A percentile compares a stretch with the other conserved stretches of the same genome.
These are phyloP conservation scores for Drosophila siamana DNA, from an alignment of 2,888 invertebrate genomes.

Conservation along the genomic window DNA sequence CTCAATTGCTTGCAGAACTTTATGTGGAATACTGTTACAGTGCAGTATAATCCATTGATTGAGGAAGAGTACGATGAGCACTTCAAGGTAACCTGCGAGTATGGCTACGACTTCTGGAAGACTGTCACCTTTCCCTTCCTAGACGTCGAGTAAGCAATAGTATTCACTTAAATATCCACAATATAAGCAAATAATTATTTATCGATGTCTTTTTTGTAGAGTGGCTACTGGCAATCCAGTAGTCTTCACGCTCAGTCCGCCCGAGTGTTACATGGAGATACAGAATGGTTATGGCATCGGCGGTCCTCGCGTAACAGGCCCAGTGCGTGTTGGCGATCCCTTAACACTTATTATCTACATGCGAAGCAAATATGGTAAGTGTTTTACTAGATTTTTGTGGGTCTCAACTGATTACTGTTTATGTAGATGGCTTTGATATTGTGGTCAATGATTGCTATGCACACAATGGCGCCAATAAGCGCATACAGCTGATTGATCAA, in stretches of 20 bases:
- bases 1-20: conserved; percentile 92
- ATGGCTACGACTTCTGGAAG: conserved; percentile 98
- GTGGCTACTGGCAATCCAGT: conserved; percentile 98
- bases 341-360: conserved; percentile 96
- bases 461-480: conserved; percentile 96
- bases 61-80: conserved; percentile 98
- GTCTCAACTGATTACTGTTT: background rate
- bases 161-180: no score
- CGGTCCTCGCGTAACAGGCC: conserved; percentile 94
- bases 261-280: conserved; percentile 98
- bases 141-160: conserved; percentile 92
- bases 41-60: conserved; percentile 96
- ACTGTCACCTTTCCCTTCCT: conserved; percentile 97
- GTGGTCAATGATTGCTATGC: conserved; percentile 97
- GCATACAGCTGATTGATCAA: conserved; percentile 96
- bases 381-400: background rate
- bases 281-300: conserved; percentile 95
- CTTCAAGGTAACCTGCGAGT: conserved; percentile 97
- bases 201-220: conserved; percentile 87
- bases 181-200: no score
- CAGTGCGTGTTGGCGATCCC: conserved; percentile 96
- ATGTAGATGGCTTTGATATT: conserved; percentile 95
- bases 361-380: conserved; percentile 96
- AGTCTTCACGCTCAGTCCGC: conserved; percentile 95
- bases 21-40: conserved; percentile 98